Evolutionary conservation across 2,113 vertebrate species (phyloP), one percentile per base, ranked within the genome.

Genomic region (Hippocampus mohnikei): DNA sequence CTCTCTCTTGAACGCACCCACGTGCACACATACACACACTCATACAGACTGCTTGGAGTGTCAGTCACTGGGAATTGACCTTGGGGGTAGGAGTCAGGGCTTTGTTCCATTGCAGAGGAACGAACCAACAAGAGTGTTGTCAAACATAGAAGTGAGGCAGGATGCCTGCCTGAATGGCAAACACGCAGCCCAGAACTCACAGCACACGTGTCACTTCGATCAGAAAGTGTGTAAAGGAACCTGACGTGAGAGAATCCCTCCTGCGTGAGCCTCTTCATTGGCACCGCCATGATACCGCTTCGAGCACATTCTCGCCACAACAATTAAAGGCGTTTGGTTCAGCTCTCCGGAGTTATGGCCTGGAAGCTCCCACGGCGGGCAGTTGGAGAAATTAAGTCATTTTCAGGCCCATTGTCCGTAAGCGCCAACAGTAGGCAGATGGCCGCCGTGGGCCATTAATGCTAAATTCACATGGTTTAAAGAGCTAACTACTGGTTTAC

Each of bases 381-480:
- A 29, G 27, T 29, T 59, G 58, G 5, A 27, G 13, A 18, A 33
- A 33, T 33, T 33, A 33, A 59, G 58, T 59, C 58, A 59, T 33
- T 59, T 59, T 59, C 27, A 33, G 58, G 58, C 58, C 27, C 58
- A 29, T 59, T 59, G 27, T 27, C 58, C 27, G 16, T 2, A 8
- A 59, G 58, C 15, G 27, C 58, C 58, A 59, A 59, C 27, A 33
- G 58, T 59, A 33, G 15, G 58, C 58, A 59, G 58, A 59, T 59
- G 58, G 58, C 27, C 27, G 58, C 58, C 15, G 15, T 16, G 58
- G 25, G 2, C 58, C 25, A 59, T 59, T 59, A 59, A 59, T 59
- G 27, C 58, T 33, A 33, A 7, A 59, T 29, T 33, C 27, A 16
- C 27, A 11, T 29, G 27, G 58, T 59, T 59, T 29, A 59, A 59